Base-by-base conservation (phyloP, 2,113 vertebrate species). In the Solea senegalensis region DNA sequence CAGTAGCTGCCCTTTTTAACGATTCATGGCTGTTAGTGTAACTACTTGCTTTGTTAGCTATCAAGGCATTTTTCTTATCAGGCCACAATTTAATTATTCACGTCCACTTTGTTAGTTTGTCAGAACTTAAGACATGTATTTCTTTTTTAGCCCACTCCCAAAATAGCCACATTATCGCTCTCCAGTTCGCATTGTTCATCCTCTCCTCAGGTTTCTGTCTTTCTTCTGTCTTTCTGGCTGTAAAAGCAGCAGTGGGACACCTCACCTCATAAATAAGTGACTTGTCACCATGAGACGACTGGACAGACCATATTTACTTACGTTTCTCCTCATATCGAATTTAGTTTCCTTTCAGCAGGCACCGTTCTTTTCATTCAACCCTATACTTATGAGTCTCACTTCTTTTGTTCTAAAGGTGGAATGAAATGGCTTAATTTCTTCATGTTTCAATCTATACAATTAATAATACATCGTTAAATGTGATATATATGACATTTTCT, bases 231-330 rank as follows among this genome's bases (percentile, higher is more conserved):
- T 73, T 28, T 72, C 21, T 61, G 44, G 49, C 46, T 72, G 81
- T 74, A 41, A 79, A 81, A 80, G 68, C 63, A 78, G 74, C 21
- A 2, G 14, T 27, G 43, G 40, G 40, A 72, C 60, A 56, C 51
- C 65, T 76, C 65, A 71, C 68, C 48, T 78, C 74, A 85, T 89
- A 83, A 91, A 91, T 91, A 87, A 91, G 89, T 88, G 72, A 92
- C 68, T 73, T 76, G 74, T 87, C 77, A 79, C 55, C 65, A 74
- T 81, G 74, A 85, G 85, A 82, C 66, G 62, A 65, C 69, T 84
- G 70, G 74, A 69, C 69, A 78, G 70, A 79, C 62, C 82, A 72
- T 76, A 78, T 72, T 9, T 69, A 34, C 77, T 83, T 71, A 78
- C 62, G 59, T 83, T 61, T 88, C 67, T 71, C 46, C 52, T 65